Percentiles rank a stretch among this genome's conserved stretches.
phyloP scores from a whole-genome alignment of 2,797 vertebrate genomes.

The Limnodromus scolopaceus region DNA sequence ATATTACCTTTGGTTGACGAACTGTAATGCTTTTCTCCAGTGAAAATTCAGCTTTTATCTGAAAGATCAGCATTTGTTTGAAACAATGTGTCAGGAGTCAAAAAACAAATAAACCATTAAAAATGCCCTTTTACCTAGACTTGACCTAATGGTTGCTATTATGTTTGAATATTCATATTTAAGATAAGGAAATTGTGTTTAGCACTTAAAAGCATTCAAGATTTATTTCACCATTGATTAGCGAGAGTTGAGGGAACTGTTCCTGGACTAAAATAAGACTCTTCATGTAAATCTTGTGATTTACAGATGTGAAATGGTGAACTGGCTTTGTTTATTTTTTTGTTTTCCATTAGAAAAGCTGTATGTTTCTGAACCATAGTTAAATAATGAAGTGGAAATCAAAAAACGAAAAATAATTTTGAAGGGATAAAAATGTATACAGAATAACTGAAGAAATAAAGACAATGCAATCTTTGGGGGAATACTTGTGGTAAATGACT shows the following conservation, averaged over 20 bases:
- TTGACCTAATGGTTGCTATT: neutral
- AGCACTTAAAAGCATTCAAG: neutral
- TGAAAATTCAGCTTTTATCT: slow-evolving; percentile 37
- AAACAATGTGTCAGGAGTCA: slow-evolving; percentile 23
- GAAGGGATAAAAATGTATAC: neutral
- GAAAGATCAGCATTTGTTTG: slow-evolving; percentile 27
- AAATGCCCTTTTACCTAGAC: neutral
- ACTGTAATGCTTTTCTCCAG: neutral
- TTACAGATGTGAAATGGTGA: neutral
- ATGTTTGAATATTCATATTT: slow-evolving; percentile 24
- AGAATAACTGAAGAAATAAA: slow-evolving; percentile 29
- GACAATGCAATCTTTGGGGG: slow-evolving; percentile 26
- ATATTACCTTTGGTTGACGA: neutral
- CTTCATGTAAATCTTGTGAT: neutral
- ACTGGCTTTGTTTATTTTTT: neutral
- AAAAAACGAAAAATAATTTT: neutral
- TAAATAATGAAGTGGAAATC: neutral
- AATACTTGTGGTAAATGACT: slow-evolving; percentile 46
- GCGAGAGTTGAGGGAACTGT: neutral
- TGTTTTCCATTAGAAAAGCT: neutral
- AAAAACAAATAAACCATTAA: slow-evolving; percentile 11
- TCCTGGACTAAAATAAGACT: neutral
- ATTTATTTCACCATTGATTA: slow-evolving; percentile 12
- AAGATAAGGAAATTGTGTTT: slow-evolving; percentile 34
- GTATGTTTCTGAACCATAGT: neutral